Conservation (phyloP, 2,113 vertebrate genomes). For the Gymnogyps californianus region DNA sequence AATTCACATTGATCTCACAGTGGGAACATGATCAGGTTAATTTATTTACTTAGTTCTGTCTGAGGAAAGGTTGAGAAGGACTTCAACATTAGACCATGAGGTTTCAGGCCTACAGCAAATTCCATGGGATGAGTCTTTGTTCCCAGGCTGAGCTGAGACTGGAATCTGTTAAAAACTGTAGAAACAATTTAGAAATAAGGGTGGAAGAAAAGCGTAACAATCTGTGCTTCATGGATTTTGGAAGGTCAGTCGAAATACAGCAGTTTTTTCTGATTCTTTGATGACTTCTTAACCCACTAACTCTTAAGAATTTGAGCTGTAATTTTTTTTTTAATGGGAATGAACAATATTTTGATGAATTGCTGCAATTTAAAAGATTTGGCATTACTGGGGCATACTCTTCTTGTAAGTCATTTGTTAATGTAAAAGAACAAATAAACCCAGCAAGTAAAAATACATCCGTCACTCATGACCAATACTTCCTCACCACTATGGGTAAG, state of each 20-base stretch:
- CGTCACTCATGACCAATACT: not conserved
- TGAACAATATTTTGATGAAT: not conserved
- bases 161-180: not conserved
- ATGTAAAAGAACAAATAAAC: not conserved
- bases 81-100: not conserved
- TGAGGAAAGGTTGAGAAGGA: not conserved
- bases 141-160: not conserved
- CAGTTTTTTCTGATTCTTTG: not conserved
- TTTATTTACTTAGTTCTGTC: slow-evolving; percentile 30
- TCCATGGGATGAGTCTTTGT: not conserved
- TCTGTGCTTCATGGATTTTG: not conserved
- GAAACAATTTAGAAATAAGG: not conserved
- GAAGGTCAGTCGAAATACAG: not conserved
- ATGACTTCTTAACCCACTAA: not conserved
- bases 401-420: not conserved
- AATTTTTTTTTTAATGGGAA: not conserved
- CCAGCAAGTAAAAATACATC: not conserved
- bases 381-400: not conserved
- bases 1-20: slow-evolving; percentile 36
- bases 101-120: slow-evolving; percentile 1
- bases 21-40: slow-evolving; percentile 21
- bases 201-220: not conserved
- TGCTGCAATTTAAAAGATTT: not conserved
- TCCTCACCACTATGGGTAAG: not conserved
- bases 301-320: not conserved